phyloP scores from a whole-genome alignment of 2,797 vertebrate species.

The Sebastes variabilis region DNA sequence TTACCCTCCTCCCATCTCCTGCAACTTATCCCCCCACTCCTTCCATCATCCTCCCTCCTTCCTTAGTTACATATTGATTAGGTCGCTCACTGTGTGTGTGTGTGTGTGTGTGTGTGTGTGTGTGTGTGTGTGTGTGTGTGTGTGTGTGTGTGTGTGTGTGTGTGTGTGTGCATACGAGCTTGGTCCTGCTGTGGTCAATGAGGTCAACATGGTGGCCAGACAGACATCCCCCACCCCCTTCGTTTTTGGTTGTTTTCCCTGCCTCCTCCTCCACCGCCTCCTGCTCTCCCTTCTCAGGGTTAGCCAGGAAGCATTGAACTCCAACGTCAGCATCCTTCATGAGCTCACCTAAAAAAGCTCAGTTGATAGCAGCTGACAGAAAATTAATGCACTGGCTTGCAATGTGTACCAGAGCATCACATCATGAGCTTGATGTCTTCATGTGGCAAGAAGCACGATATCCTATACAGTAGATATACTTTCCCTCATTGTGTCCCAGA shows the following conservation, averaged over 20 bases:
- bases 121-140: conserved; percentile 19
- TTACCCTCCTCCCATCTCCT: conserved; percentile 34
- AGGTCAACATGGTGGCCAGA: conserved; percentile 76
- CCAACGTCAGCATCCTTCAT: neutral
- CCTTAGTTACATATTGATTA: conserved; percentile 74
- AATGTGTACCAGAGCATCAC: neutral
- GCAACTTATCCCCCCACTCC: conserved; percentile 26
- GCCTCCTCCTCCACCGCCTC: conserved; percentile 33
- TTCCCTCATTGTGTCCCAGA: neutral
- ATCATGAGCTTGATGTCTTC: neutral
- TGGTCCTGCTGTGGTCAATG: conserved; percentile 65
- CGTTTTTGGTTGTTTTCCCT: neutral
- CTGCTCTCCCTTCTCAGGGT: conserved; percentile 11
- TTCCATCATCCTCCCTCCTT: conserved; percentile 38
- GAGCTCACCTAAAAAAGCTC: neutral
- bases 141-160: neutral
- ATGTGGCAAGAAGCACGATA: neutral
- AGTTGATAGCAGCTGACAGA: conserved; percentile 2
- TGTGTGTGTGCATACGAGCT: neutral
- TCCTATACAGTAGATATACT: neutral
- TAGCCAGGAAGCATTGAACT: conserved; percentile 3
- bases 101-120: conserved; percentile 2
- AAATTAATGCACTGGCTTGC: neutral
- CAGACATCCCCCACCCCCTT: conserved; percentile 51
- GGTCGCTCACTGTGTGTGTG: conserved; percentile 31